Evolutionary conservation across 2,888 invertebrate genomes (phyloP).

Genomic region (Melipona beecheii): DNA sequence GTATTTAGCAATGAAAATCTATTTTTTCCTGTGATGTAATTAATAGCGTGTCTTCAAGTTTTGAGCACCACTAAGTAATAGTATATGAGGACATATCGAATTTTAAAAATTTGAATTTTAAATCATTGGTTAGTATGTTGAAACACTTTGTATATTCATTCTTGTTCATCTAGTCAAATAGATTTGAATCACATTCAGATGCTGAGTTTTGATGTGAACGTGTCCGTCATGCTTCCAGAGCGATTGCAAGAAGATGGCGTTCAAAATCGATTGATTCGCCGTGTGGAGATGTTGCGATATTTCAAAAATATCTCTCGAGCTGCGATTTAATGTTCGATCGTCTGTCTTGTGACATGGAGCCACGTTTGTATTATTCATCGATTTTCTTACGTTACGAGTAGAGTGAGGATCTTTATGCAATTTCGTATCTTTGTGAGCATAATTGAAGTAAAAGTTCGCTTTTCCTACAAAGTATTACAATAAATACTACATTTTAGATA

Average conservation of each 20-base stretch:
- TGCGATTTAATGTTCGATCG: neutral
- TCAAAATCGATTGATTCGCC: slow-evolving; percentile 16
- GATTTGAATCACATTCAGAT: slow-evolving; percentile 25
- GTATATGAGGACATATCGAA: no score
- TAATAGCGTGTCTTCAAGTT: no score
- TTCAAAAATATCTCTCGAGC: neutral
- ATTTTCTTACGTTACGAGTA: no score
- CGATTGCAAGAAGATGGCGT: slow-evolving; percentile 5
- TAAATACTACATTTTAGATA: neutral
- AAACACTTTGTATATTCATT: neutral
- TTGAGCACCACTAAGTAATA: no score
- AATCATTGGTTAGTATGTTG: neutral
- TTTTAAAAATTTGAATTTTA: no score
- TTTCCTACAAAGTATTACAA: neutral
- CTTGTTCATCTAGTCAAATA: neutral
- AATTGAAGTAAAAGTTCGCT: neutral
- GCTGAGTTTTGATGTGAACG: neutral
- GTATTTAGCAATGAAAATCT: no score
- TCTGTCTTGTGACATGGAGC: neutral
- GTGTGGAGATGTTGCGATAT: neutral
- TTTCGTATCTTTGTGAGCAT: neutral
- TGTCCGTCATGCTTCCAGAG: slow-evolving; percentile 6
- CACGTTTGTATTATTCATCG: neutral
- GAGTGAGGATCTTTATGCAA: neutral
- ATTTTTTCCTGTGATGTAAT: no score